Conservation (phyloP, 2,113 vertebrate species). For the Peucedramus taeniatus region DNA sequence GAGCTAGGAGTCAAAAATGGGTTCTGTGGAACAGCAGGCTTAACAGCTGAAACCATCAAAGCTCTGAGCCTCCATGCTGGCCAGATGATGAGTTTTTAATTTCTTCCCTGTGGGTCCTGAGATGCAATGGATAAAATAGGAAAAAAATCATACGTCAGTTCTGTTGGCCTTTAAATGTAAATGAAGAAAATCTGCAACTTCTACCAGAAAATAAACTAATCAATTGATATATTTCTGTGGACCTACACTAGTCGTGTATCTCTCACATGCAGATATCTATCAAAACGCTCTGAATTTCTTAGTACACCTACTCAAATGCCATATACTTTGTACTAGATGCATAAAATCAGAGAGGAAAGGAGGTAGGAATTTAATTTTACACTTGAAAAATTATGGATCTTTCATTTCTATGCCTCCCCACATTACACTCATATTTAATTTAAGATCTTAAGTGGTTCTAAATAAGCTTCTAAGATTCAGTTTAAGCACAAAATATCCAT, state of each 20-base stretch:
- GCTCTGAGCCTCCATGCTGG: conserved; percentile 13
- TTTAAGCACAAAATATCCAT: conserved; percentile 19
- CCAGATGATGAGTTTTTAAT: conserved; percentile 62
- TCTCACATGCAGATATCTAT: background rate
- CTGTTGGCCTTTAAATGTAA: background rate
- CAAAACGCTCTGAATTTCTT: background rate
- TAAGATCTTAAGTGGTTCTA: conserved; percentile 1
- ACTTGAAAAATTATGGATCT: background rate
- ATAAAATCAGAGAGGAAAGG: background rate
- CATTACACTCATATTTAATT: background rate
- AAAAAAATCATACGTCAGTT: background rate
- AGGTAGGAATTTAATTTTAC: conserved; percentile 10
- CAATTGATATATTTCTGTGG: background rate
- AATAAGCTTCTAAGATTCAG: conserved; percentile 1
- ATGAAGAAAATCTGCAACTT: background rate
- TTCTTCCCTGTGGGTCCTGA: conserved; percentile 39
- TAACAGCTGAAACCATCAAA: conserved; percentile 51
- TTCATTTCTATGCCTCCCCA: background rate
- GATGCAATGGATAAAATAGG: conserved; percentile 8
- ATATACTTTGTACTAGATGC: background rate
- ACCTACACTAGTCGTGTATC: background rate
- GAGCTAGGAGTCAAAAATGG: background rate
- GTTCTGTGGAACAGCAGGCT: conserved; percentile 3
- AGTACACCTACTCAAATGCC: background rate
- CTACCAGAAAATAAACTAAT: background rate